A percentile compares a stretch with the other conserved stretches of the same genome.
These are phyloP conservation scores for Pheosia gnoma DNA, from an alignment of 2,888 invertebrate genomes.

Conservation along the genomic window DNA sequence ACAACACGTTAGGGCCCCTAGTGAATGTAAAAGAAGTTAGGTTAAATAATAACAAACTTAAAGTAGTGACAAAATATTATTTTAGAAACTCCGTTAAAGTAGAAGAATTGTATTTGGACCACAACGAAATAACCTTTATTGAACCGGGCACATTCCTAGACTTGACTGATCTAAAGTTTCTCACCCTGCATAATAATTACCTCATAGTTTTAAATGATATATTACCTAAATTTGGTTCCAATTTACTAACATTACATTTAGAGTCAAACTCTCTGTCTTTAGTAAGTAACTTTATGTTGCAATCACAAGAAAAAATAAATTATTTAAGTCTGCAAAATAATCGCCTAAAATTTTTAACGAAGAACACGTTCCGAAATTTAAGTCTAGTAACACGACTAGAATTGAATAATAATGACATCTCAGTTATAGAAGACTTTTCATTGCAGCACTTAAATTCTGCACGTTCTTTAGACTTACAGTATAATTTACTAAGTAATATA, in stretches of 20 bases:
- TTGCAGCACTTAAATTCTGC: constrained; percentile 90
- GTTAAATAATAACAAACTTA: constrained; percentile 92
- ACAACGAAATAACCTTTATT: constrained; percentile 92
- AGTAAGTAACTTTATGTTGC: constrained; percentile 89
- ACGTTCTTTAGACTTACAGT: constrained; percentile 90
- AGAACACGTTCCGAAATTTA: constrained; percentile 89
- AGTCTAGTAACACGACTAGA: constrained; percentile 89
- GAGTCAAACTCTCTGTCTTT: constrained; percentile 90
- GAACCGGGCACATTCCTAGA: constrained; percentile 91
- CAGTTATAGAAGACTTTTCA: constrained; percentile 91
- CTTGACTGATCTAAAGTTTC: constrained; percentile 90
- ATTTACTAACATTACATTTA: constrained; percentile 89
- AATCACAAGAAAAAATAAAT: constrained; percentile 91
- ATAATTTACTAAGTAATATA: constrained; percentile 88
- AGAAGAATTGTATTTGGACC: constrained; percentile 93
- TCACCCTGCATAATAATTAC: constrained; percentile 92
- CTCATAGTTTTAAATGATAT: constrained; percentile 90
- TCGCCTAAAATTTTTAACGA: constrained; percentile 87
- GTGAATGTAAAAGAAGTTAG: constrained; percentile 90
- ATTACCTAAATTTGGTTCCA: constrained; percentile 88
- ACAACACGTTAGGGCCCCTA: constrained; percentile 90
- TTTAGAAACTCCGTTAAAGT: constrained; percentile 90
- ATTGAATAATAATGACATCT: constrained; percentile 91
- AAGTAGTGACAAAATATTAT: constrained; percentile 88
- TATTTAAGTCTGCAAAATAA: constrained; percentile 93